These are phyloP conservation scores for Campaea margaritaria DNA, from an alignment of 2,888 invertebrate genomes.

Conservation along the genomic window DNA sequence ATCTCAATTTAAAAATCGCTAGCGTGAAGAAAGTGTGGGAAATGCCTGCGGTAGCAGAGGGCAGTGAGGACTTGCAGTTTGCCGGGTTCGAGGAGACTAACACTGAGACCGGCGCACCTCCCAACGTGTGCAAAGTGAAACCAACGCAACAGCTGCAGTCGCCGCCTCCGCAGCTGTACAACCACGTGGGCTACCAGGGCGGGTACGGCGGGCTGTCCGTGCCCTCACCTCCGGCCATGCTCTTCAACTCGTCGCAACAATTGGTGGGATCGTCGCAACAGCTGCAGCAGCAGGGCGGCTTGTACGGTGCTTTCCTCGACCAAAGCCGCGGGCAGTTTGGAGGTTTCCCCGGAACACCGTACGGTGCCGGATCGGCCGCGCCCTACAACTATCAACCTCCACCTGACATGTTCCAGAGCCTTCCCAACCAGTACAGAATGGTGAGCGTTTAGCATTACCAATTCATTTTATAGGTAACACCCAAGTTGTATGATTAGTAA, in stretches of 20 bases:
- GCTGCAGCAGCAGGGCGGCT: slow-evolving; percentile 89
- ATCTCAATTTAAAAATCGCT: slow-evolving; percentile 96
- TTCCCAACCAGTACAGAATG: slow-evolving; percentile 80
- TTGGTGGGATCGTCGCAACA: slow-evolving; percentile 83
- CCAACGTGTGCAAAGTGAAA: slow-evolving; percentile 93
- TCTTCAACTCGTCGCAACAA: slow-evolving; percentile 91
- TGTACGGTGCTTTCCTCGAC: slow-evolving; percentile 93
- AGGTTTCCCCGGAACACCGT: slow-evolving; percentile 90
- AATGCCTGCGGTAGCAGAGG: slow-evolving; percentile 89
- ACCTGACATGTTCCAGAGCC: slow-evolving; percentile 80
- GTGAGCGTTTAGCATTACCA: slow-evolving; percentile 53
- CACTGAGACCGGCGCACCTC: slow-evolving; percentile 83
- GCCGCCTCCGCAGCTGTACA: slow-evolving; percentile 88
- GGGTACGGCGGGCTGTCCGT: slow-evolving; percentile 93
- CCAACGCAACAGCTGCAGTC: slow-evolving; percentile 92
- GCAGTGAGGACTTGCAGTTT: slow-evolving; percentile 79
- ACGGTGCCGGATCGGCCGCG: slow-evolving; percentile 87
- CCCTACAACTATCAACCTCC: slow-evolving; percentile 93
- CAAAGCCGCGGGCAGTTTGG: slow-evolving; percentile 93
- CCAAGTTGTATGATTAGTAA: too few relatives aligned
- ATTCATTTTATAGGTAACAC: not conserved
- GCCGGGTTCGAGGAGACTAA: slow-evolving; percentile 75
- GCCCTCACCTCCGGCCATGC: slow-evolving; percentile 93
- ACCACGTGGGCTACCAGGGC: slow-evolving; percentile 89
- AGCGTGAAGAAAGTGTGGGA: slow-evolving; percentile 97